These are phyloP conservation scores for Scaptomyza parva DNA, from an alignment of 2,888 invertebrate species.

Conservation along the genomic window DNA sequence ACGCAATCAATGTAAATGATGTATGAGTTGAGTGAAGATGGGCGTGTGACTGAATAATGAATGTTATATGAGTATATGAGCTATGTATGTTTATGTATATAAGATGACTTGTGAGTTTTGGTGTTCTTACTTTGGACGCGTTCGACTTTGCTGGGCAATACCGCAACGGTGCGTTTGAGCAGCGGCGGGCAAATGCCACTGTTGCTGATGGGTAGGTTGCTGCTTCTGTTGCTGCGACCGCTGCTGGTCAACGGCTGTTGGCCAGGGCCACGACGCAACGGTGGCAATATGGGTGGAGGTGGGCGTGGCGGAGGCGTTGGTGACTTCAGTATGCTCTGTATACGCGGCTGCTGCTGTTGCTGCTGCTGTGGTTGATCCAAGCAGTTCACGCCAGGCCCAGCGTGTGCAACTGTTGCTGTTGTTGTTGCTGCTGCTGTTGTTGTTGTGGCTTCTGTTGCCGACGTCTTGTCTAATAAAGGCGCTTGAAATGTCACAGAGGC, in stretches of 20 bases:
- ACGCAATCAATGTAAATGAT: constrained; percentile 60
- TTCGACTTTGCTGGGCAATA: constrained; percentile 68
- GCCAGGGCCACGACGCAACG: constrained; percentile 59
- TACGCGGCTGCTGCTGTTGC: constrained; percentile 47
- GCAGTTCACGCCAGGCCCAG: constrained; percentile 3
- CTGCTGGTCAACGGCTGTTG: constrained; percentile 42
- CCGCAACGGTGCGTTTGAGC: constrained; percentile 64
- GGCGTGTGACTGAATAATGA: constrained; percentile 14
- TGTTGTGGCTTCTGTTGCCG: constrained; percentile 37
- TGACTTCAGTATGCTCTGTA: constrained; percentile 67
- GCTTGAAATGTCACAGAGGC: constrained; percentile 80
- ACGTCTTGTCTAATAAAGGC: constrained; percentile 69
- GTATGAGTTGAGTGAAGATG: constrained; percentile 48
- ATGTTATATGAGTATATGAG: constrained; percentile 18
- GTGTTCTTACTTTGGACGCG: constrained; percentile 80
- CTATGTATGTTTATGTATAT: constrained; percentile 24
- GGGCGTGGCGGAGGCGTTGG: constrained; percentile 77
- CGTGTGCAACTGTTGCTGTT: constrained; percentile 19
- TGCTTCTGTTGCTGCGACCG: constrained; percentile 31
- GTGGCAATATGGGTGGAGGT: constrained; percentile 68
- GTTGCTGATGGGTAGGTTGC: constrained; percentile 36
- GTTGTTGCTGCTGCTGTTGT: constrained; percentile 24
- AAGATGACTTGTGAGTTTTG: constrained; percentile 56
- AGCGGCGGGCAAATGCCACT: constrained; percentile 54
- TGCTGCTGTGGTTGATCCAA: constrained; percentile 24